A percentile compares a stretch with the other conserved stretches of the same genome.
These are phyloP conservation scores for Oceanodroma tethys DNA, from an alignment of 2,113 vertebrate species.

Conservation along the genomic window DNA sequence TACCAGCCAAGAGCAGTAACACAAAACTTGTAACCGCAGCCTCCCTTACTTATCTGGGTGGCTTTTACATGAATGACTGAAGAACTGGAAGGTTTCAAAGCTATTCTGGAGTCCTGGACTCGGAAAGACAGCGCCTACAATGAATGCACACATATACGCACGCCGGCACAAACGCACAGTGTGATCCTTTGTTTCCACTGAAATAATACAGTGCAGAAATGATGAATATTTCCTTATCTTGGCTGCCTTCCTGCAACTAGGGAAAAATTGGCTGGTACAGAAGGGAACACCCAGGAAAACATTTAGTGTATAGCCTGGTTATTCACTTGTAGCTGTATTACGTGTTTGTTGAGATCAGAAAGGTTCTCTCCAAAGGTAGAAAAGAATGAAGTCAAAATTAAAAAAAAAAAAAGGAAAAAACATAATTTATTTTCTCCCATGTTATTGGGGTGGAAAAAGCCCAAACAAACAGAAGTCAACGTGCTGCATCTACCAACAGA, in stretches of 20 bases:
- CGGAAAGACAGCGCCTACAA: not conserved
- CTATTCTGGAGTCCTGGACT: not conserved
- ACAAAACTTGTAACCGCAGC: not conserved
- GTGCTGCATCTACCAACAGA: not conserved
- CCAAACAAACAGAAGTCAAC: not conserved
- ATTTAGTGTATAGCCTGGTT: not conserved
- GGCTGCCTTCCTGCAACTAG: conserved; percentile 57
- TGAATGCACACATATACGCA: not conserved
- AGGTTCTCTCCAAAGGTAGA: not conserved
- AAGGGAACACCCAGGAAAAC: conserved; percentile 65
- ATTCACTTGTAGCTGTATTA: not conserved
- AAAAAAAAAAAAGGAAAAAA: rapidly evolving
- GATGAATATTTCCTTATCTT: conserved; percentile 71
- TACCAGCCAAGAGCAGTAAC: not conserved
- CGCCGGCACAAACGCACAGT: not conserved
- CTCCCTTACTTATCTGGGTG: not conserved
- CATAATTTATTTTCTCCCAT: rapidly evolving
- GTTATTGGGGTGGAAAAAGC: not conserved
- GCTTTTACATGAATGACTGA: not conserved
- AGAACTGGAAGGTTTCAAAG: not conserved
- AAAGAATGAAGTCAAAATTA: not conserved
- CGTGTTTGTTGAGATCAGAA: not conserved
- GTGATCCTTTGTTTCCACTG: conserved; percentile 69
- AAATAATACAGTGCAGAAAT: conserved; percentile 60
- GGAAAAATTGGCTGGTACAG: conserved; percentile 60